Evolutionary conservation across 2,888 invertebrate species (phyloP).

Genomic region (Nipponacmea schrenckii): DNA sequence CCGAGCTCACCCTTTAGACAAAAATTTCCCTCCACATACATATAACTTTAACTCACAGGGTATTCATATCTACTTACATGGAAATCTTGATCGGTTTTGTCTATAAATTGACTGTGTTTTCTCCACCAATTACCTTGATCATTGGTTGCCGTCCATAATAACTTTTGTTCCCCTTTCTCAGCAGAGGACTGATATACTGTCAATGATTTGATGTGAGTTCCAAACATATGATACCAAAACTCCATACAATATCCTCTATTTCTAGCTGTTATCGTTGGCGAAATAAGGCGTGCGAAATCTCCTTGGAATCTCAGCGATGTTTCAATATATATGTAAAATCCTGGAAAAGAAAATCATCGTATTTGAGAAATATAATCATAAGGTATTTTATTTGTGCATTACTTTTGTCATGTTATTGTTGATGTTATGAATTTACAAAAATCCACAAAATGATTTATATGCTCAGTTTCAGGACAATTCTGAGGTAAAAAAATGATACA

Average conservation of each 20-base stretch:
- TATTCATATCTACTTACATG: constrained; percentile 15
- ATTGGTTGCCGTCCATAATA: constrained; percentile 26
- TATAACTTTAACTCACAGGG: no score
- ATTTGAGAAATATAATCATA: not conserved
- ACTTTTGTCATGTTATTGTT: not conserved
- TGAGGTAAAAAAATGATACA: no score
- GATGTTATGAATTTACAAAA: no score
- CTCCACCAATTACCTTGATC: constrained; percentile 34
- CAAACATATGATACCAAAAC: constrained; percentile 52
- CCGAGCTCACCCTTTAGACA: no score
- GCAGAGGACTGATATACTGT: constrained; percentile 16
- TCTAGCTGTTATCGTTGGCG: constrained; percentile 30
- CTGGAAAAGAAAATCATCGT: constrained; percentile 14
- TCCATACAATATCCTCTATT: constrained; percentile 39
- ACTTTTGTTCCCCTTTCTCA: constrained; percentile 18
- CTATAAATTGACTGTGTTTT: constrained; percentile 15
- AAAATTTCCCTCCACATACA: no score
- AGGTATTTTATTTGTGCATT: not conserved
- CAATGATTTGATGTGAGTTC: constrained; percentile 29
- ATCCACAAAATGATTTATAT: no score
- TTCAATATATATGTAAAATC: constrained; percentile 30
- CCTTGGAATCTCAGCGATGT: constrained; percentile 19
- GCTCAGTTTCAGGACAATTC: no score
- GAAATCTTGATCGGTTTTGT: constrained; percentile 23
- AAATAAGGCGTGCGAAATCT: constrained; percentile 33